phyloP scores from a whole-genome alignment of 2,113 vertebrate species.

The Balaeniceps rex region DNA sequence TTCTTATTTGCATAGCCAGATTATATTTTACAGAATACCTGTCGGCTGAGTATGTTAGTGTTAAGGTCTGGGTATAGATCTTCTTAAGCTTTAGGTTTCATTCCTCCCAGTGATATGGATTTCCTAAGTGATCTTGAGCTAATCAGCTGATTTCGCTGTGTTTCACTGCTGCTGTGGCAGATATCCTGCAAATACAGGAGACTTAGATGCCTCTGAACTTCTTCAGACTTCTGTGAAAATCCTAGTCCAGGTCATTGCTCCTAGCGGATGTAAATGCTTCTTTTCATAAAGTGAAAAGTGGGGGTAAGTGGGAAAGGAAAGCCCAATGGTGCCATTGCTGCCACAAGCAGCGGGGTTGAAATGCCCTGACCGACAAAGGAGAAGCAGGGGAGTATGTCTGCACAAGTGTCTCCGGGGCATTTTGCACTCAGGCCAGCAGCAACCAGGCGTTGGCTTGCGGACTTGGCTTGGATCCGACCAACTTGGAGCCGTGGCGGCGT shows the following conservation, averaged over 20 bases:
- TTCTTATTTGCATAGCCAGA: not conserved
- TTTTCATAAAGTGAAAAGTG: not conserved
- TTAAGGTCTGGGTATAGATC: not conserved
- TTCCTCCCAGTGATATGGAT: not conserved
- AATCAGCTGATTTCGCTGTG: not conserved
- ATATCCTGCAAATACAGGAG: not conserved
- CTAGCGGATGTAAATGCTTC: not conserved
- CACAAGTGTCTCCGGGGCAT: not conserved
- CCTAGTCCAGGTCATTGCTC: not conserved
- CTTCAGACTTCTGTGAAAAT: not conserved
- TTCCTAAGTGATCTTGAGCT: not conserved
- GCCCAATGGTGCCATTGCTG: not conserved
- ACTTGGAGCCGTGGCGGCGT: not conserved
- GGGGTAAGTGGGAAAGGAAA: not conserved
- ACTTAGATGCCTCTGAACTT: not conserved
- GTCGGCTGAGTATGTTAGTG: not conserved
- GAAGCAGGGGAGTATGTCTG: not conserved
- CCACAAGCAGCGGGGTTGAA: not conserved
- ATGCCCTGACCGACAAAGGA: rapidly evolving
- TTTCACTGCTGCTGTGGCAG: not conserved
- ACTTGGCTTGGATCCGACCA: not conserved
- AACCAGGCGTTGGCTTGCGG: not conserved
- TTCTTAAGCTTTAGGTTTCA: not conserved
- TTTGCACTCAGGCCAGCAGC: not conserved
- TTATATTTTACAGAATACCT: not conserved